A percentile compares a stretch with the other conserved stretches of the same genome.
Evolutionary conservation across 2,113 vertebrate species (phyloP).

Genomic region (Sigmodon hispidus): DNA sequence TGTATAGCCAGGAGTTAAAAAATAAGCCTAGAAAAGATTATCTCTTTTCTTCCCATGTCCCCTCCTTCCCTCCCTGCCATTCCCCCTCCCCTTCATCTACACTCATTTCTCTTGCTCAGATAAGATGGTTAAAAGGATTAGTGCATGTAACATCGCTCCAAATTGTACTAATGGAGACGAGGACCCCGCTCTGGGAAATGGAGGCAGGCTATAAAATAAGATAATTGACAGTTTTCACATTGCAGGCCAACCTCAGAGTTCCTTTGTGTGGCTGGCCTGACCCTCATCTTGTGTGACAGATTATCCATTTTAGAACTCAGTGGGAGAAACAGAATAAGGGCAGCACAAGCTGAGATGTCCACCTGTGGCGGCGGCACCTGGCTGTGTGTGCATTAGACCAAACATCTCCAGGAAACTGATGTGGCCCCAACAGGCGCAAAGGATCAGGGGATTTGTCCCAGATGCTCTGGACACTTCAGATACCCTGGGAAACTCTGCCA

Average conservation of each 20-base stretch:
- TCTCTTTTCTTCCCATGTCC: neutral
- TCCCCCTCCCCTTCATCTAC: conserved; percentile 10
- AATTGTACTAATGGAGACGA: conserved; percentile 69
- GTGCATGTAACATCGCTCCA: conserved; percentile 39
- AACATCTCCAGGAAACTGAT: neutral
- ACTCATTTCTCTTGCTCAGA: conserved; percentile 64
- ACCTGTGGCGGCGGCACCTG: neutral
- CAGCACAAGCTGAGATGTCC: neutral
- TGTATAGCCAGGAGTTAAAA: conserved; percentile 47
- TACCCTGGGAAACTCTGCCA: neutral
- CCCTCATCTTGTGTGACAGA: conserved; percentile 41
- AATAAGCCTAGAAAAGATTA: neutral
- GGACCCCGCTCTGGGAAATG: conserved; percentile 15
- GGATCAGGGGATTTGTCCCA: neutral
- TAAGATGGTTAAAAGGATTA: conserved; percentile 63
- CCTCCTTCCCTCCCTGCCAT: neutral
- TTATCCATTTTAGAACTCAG: conserved; percentile 42
- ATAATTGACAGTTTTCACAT: conserved; percentile 67
- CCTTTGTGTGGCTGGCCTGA: conserved; percentile 59
- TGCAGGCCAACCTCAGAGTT: conserved; percentile 59
- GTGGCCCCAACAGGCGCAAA: neutral
- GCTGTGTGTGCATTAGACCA: neutral
- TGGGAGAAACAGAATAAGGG: neutral
- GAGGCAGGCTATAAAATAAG: conserved; percentile 51
- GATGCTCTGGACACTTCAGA: neutral